These are phyloP conservation scores for Pangasius sanitwongsei DNA, from an alignment of 2,797 vertebrate genomes.

Conservation along the genomic window DNA sequence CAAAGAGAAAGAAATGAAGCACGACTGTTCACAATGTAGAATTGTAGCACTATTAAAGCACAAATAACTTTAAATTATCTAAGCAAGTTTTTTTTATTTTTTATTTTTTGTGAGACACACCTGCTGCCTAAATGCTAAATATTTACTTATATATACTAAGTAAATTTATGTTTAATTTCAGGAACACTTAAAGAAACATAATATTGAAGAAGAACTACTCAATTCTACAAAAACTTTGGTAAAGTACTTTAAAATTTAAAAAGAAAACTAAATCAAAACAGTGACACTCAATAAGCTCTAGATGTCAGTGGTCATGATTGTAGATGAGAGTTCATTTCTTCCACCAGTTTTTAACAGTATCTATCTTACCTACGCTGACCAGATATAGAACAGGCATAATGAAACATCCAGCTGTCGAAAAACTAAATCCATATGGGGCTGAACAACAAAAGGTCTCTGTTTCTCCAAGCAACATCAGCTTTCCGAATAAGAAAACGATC, in stretches of 20 bases:
- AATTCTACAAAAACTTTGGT: background rate
- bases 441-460: conserved; percentile 52
- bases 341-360: background rate
- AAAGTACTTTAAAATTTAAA: no score
- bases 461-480: conserved; percentile 16
- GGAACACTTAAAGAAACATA: no score
- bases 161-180: background rate
- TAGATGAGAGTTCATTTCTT: background rate
- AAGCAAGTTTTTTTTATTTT: no score
- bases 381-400: conserved; percentile 47
- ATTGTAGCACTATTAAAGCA: background rate
- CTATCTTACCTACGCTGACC: conserved; percentile 28
- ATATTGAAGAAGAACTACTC: background rate
- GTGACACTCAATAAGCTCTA: background rate
- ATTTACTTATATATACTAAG: no score
- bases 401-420: conserved; percentile 14
- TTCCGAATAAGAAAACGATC: conserved; percentile 13
- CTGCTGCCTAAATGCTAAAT: background rate
- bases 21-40: background rate
- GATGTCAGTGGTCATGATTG: background rate
- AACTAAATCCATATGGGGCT: conserved; percentile 43
- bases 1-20: background rate
- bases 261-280: background rate
- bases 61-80: no score
- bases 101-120: no score